Evolutionary conservation across 1,140 invertebrate genomes (phyloP).

Genomic region (Leptestheria dahalacensis): DNA sequence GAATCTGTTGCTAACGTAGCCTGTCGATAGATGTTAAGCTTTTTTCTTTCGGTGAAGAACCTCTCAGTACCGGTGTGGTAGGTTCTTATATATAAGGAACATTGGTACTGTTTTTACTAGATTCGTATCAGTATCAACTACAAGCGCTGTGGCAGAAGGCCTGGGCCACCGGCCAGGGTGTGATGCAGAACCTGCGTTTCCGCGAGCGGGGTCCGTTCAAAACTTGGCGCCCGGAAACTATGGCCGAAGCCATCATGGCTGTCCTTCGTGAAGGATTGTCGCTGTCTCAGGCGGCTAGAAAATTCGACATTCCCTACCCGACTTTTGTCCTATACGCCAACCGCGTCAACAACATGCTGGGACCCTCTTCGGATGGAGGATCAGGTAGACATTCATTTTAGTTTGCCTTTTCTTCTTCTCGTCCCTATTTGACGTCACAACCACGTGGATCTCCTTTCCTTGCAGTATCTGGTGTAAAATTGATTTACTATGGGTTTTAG

Average conservation of each 20-base stretch:
- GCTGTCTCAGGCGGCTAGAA: conserved; percentile 71
- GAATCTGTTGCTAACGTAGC: too few species aligned
- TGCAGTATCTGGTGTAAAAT: too few species aligned
- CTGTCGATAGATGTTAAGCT: too few species aligned
- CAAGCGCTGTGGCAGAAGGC: conserved; percentile 84
- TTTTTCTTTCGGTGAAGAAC: too few species aligned
- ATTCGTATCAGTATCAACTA: conserved; percentile 83
- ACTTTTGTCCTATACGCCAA: conserved; percentile 89
- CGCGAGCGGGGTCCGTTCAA: conserved; percentile 79
- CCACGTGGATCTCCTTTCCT: too few species aligned
- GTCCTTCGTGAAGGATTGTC: conserved; percentile 78
- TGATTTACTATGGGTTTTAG: too few species aligned
- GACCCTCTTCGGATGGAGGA: conserved; percentile 69
- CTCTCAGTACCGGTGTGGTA: too few species aligned
- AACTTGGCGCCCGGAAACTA: conserved; percentile 81
- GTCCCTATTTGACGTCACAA: too few species aligned
- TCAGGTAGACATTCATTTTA: too few species aligned
- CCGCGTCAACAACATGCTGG: conserved; percentile 81
- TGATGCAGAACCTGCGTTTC: conserved; percentile 69
- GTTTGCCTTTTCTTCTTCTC: too few species aligned
- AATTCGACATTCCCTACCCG: conserved; percentile 85
- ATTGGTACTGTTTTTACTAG: conserved; percentile 28
- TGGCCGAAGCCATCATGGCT: conserved; percentile 83
- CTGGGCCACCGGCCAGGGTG: conserved; percentile 66
- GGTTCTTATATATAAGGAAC: neutral